phyloP scores from a whole-genome alignment of 2,113 vertebrate genomes.

The Bombycilla garrulus region DNA sequence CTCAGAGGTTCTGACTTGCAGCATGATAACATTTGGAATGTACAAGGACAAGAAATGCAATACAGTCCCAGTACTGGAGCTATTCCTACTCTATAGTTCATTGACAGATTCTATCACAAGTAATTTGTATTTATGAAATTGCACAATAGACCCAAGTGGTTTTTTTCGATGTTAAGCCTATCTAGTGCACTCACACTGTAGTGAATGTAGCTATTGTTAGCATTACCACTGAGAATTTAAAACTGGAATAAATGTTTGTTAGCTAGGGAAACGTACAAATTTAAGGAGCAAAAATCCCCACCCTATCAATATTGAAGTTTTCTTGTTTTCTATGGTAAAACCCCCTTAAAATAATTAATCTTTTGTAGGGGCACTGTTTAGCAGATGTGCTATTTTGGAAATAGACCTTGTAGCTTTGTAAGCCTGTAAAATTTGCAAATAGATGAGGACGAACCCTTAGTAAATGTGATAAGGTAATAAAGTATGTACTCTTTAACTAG shows the following conservation, averaged over 20 bases:
- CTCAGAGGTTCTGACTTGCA: not conserved
- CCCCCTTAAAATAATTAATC: not conserved
- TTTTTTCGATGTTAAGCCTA: not conserved
- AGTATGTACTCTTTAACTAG: conserved; percentile 37
- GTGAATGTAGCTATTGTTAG: conserved; percentile 10
- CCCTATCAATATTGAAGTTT: not conserved
- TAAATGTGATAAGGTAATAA: conserved; percentile 42
- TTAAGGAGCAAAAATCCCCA: not conserved
- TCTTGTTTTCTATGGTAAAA: not conserved
- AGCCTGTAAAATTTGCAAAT: conserved; percentile 29
- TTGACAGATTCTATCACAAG: not conserved
- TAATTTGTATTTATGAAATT: not conserved
- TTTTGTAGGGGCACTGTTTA: not conserved
- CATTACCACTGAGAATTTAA: conserved; percentile 1
- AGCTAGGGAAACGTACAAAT: conserved; percentile 52
- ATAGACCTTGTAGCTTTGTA: not conserved
- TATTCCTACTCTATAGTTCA: not conserved
- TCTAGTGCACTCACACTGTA: not conserved
- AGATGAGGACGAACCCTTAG: not conserved
- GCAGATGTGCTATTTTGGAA: not conserved
- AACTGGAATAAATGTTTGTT: not conserved
- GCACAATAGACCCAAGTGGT: not conserved
- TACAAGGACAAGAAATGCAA: not conserved
- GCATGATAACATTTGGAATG: not conserved
- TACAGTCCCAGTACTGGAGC: not conserved